Percentiles rank a stretch among this genome's conserved stretches.
phyloP scores from a whole-genome alignment of 2,888 invertebrate genomes.

The Coelogynopora nodosa region DNA sequence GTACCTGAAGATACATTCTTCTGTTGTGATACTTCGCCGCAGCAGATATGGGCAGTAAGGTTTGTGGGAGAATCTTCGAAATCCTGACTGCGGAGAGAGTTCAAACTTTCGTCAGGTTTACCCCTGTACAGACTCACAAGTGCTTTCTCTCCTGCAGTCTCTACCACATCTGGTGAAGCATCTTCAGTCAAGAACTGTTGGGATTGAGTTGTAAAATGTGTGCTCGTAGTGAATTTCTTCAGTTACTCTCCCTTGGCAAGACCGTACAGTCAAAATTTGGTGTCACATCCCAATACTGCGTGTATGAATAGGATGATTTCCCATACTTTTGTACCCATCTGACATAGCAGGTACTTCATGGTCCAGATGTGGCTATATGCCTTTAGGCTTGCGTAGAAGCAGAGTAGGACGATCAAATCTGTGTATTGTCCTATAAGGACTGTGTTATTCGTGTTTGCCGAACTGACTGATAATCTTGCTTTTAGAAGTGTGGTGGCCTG shows the following conservation, averaged over 20 bases:
- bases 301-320: not conserved
- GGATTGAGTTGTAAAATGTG: not conserved
- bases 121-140: too few species aligned
- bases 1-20: constrained; percentile 8
- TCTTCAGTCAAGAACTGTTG: too few species aligned
- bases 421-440: not conserved
- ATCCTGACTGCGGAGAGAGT: not conserved
- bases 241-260: not conserved
- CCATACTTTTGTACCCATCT: not conserved
- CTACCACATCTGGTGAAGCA: too few species aligned
- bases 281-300: not conserved
- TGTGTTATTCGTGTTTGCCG: not conserved
- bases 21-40: not conserved
- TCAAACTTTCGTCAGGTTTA: too few species aligned
- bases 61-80: constrained; percentile 34
- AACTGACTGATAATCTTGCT: constrained; percentile 25
- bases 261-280: not conserved
- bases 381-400: not conserved
- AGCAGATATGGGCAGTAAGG: constrained; percentile 12
- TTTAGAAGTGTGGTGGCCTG: constrained; percentile 47
- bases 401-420: not conserved
- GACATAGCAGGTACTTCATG: not conserved
- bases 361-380: not conserved
- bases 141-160: too few species aligned
- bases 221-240: not conserved